Evolutionary conservation across 2,113 vertebrate species (phyloP).

Genomic region (Pipra filicauda): DNA sequence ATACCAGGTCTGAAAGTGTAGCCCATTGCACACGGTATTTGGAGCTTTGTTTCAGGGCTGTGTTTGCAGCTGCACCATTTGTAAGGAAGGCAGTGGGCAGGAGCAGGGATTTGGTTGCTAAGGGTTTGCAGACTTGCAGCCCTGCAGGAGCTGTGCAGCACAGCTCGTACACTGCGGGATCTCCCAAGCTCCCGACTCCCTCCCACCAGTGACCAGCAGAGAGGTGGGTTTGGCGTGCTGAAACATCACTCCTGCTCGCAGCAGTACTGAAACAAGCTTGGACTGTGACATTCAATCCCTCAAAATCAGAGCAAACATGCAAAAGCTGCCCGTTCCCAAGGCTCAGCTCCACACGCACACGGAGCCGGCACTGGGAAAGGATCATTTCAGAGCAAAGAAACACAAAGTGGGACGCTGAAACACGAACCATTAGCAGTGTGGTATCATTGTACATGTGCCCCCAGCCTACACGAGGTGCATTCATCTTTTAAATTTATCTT

Average conservation of each 20-base stretch:
- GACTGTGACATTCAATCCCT: neutral
- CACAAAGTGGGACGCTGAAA: neutral
- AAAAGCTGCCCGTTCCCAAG: fast-evolving
- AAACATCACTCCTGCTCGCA: neutral
- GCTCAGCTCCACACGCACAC: neutral
- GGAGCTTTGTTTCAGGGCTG: neutral
- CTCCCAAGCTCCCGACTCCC: neutral
- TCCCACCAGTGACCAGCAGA: neutral
- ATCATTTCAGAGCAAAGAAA: neutral
- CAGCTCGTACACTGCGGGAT: fast-evolving
- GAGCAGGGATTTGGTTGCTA: neutral
- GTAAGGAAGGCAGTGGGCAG: neutral
- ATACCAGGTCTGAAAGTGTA: neutral
- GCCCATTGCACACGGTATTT: neutral
- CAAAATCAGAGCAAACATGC: neutral
- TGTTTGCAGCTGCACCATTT: neutral
- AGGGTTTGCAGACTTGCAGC: neutral
- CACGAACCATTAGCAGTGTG: neutral
- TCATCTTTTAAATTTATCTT: constrained; percentile 61
- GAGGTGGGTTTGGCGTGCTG: neutral
- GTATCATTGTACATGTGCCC: neutral
- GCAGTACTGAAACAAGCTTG: neutral
- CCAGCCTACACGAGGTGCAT: neutral
- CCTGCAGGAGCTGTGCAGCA: neutral
- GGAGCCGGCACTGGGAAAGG: neutral